Conservation (phyloP, 1,140 invertebrate species). For the Ceratina australensis region DNA sequence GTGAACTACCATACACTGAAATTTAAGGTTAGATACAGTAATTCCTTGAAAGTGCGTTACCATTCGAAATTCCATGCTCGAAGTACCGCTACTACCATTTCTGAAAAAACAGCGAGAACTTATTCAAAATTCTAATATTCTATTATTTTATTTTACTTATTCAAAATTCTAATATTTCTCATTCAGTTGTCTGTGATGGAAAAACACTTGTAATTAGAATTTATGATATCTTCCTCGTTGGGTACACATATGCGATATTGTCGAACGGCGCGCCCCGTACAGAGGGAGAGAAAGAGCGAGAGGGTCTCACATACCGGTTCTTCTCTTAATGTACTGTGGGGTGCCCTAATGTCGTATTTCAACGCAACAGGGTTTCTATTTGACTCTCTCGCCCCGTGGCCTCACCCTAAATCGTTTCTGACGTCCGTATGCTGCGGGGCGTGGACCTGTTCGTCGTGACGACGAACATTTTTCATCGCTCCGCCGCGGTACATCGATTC, state of each 20-base stretch:
- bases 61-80: too few species aligned
- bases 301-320: conserved; percentile 31
- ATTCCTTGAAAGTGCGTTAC: too few species aligned
- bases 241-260: conserved; percentile 9
- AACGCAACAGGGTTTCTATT: conserved; percentile 64
- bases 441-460: conserved; percentile 51
- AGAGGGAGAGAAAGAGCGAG: too few species aligned
- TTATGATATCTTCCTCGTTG: conserved; percentile 17
- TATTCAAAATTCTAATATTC: too few species aligned
- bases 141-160: too few species aligned
- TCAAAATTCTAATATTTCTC: too few species aligned
- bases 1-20: too few species aligned
- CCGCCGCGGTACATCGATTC: neutral
- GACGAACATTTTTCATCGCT: conserved; percentile 46
- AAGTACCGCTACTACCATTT: too few species aligned
- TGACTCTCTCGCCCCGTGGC: conserved; percentile 62
- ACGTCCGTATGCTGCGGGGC: conserved; percentile 62
- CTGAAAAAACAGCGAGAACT: too few species aligned
- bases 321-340: conserved; percentile 57
- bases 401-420: conserved; percentile 60
- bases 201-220: conserved; percentile 12
- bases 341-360: conserved; percentile 61
- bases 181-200: neutral
- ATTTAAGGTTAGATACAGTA: too few species aligned
- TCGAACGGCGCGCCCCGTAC: conserved; percentile 23